A percentile compares a stretch with the other conserved stretches of the same genome.
These are phyloP conservation scores for Holothuria leucospilota DNA, from an alignment of 53 echinoderm and acorn worm genomes.

Conservation along the genomic window DNA sequence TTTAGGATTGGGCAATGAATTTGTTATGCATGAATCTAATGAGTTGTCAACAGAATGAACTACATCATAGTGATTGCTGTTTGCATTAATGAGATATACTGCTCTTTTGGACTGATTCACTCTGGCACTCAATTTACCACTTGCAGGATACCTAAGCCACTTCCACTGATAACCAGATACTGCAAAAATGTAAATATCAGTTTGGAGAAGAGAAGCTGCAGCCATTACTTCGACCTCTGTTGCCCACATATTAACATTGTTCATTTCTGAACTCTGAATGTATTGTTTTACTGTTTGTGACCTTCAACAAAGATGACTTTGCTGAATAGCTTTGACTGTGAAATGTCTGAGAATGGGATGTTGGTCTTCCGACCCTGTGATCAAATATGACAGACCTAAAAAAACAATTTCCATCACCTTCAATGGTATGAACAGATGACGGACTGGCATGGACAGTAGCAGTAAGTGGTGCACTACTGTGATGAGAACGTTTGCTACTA, in stretches of 20 bases:
- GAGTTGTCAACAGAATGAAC: neutral
- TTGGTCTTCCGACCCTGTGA: conserved; percentile 10
- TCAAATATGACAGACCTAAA: conserved; percentile 30
- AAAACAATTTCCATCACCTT: conserved; percentile 34
- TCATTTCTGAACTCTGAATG: neutral
- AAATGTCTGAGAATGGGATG: conserved; percentile 13
- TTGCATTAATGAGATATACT: conserved; percentile 6
- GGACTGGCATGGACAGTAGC: neutral
- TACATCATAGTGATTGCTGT: conserved; percentile 27
- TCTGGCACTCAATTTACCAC: conserved; percentile 16
- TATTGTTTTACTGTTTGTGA: conserved; percentile 21
- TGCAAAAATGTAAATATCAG: no score
- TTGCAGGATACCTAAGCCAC: conserved; percentile 21
- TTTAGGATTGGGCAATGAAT: conserved; percentile 9
- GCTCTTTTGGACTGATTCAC: neutral
- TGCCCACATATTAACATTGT: neutral
- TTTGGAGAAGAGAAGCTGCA: conserved; percentile 22
- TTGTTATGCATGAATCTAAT: neutral
- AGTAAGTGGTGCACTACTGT: conserved; percentile 1
- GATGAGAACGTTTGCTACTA: neutral
- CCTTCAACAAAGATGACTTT: neutral
- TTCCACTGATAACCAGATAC: conserved; percentile 19
- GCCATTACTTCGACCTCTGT: conserved; percentile 38
- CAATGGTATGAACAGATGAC: neutral
- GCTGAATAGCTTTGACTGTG: neutral